Evolutionary conservation across 2,888 invertebrate species (phyloP).

Genomic region (Cinara cedri): DNA sequence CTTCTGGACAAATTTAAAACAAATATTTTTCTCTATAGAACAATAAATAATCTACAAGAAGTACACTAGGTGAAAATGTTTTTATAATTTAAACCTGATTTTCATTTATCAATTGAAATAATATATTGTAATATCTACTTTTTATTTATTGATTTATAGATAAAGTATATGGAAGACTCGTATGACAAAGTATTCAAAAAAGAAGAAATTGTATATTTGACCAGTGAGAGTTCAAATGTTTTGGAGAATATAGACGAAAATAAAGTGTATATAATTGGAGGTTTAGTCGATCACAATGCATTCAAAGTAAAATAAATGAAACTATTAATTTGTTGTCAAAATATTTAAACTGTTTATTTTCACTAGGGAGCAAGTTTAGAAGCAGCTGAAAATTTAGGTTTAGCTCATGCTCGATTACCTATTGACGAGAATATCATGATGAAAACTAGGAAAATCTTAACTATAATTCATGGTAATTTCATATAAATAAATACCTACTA

Average conservation of each 20-base stretch:
- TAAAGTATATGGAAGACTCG: conserved; percentile 72
- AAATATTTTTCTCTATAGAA: no score
- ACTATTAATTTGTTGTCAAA: not conserved
- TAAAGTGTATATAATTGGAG: conserved; percentile 92
- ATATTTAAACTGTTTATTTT: conserved; percentile 10
- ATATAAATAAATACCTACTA: not conserved
- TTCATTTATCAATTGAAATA: not conserved
- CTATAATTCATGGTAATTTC: conserved; percentile 87
- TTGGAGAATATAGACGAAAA: conserved; percentile 76
- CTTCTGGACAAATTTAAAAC: no score
- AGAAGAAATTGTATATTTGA: conserved; percentile 84
- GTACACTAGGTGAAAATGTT: no score
- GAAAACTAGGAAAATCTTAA: conserved; percentile 91
- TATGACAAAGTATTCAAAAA: conserved; percentile 77
- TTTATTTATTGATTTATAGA: conserved; percentile 64
- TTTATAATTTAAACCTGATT: no score
- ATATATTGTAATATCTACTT: not conserved
- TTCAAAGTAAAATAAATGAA: conserved; percentile 73
- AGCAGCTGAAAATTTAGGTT: conserved; percentile 77
- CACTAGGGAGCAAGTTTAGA: conserved; percentile 81
- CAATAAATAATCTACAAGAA: no score
- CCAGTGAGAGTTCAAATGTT: conserved; percentile 91
- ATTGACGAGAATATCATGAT: conserved; percentile 87
- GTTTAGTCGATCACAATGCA: conserved; percentile 95
- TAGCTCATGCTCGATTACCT: conserved; percentile 85